These are phyloP conservation scores for Drosophila carrolli DNA, from an alignment of 1,140 invertebrate genomes.

Conservation along the genomic window DNA sequence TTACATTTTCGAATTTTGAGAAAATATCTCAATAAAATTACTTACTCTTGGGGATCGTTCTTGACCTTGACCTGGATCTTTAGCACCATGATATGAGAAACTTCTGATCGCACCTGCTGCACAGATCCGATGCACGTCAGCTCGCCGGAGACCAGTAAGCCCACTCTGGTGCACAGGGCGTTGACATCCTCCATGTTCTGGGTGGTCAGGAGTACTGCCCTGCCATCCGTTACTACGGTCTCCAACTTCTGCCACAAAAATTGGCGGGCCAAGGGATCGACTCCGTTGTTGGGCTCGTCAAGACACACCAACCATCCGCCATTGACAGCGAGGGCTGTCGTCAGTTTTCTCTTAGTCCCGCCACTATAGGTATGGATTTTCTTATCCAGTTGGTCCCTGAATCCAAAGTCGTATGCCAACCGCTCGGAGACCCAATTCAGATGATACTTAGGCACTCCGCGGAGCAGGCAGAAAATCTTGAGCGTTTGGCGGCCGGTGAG, in stretches of 20 bases:
- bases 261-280: slow-evolving; percentile 94
- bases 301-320: slow-evolving; percentile 93
- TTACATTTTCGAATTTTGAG: no score
- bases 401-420: slow-evolving; percentile 77
- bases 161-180: slow-evolving; percentile 91
- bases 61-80: slow-evolving; percentile 1
- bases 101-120: slow-evolving; percentile 88
- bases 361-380: slow-evolving; percentile 90
- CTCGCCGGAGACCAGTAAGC: slow-evolving; percentile 94
- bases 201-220: slow-evolving; percentile 90
- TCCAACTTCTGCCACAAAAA: slow-evolving; percentile 90
- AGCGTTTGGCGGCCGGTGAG: slow-evolving; percentile 92
- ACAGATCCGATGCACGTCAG: slow-evolving; percentile 88
- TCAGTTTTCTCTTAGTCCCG: slow-evolving; percentile 97
- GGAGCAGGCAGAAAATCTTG: slow-evolving; percentile 89
- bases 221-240: slow-evolving; percentile 86
- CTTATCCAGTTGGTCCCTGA: slow-evolving; percentile 80
- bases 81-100: slow-evolving; percentile 87
- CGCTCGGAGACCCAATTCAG: slow-evolving; percentile 72
- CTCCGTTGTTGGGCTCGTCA: slow-evolving; percentile 94
- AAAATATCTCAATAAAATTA: neutral
- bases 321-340: slow-evolving; percentile 94
- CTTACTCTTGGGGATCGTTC: neutral
- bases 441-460: slow-evolving; percentile 87
- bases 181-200: slow-evolving; percentile 85